A percentile compares a stretch with the other conserved stretches of the same genome.
These are phyloP conservation scores for Smutsia gigantea DNA, from an alignment of 2,797 vertebrate species.

Conservation along the genomic window DNA sequence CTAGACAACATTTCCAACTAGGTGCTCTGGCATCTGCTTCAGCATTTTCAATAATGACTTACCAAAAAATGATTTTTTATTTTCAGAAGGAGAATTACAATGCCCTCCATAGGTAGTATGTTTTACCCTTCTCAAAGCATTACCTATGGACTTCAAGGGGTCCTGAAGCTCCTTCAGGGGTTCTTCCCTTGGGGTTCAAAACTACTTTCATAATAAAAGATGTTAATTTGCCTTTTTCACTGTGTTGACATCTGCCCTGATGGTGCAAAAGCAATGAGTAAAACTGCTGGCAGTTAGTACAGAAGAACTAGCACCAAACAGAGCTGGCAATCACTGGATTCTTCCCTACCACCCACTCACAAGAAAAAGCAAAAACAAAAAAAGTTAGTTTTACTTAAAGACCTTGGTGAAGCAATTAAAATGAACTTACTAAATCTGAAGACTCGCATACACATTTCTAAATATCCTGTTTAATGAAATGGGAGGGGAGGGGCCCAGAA, in stretches of 20 bases:
- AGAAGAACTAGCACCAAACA: not conserved
- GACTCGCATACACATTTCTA: not conserved
- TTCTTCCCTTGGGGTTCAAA: not conserved
- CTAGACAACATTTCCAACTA: not conserved
- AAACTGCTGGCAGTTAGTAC: not conserved
- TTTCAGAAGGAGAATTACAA: not conserved
- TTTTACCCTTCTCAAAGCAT: not conserved
- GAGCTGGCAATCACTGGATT: not conserved
- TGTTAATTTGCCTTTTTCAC: not conserved
- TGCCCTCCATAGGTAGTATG: not conserved
- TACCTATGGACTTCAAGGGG: not conserved
- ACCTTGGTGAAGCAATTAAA: not conserved
- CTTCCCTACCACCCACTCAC: not conserved
- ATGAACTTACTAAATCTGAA: not conserved
- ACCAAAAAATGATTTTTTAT: not conserved
- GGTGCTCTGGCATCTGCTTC: not conserved
- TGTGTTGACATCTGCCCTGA: not conserved
- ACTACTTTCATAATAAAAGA: not conserved
- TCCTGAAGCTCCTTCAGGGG: not conserved
- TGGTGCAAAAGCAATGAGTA: not conserved
- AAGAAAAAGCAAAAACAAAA: accelerated
- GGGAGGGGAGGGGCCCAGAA: not conserved
- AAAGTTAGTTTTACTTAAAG: not conserved
- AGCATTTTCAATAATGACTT: not conserved
- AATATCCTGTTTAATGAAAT: not conserved